Evolutionary conservation across 2,888 invertebrate species (phyloP), one percentile per base, ranked within the genome.

Genomic region (Nebria salina): DNA sequence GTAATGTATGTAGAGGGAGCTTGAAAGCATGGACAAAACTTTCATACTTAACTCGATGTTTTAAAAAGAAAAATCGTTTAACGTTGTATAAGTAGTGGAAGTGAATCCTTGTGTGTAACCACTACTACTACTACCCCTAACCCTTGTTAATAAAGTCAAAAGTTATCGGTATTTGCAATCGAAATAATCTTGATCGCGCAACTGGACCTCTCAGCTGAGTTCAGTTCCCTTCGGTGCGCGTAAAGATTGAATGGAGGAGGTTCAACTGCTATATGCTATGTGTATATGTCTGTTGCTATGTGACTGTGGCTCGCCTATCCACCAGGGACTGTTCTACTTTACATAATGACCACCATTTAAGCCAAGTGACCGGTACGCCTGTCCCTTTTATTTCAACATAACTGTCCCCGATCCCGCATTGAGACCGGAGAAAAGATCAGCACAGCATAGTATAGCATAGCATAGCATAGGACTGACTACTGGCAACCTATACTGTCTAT

Each of bases 321-420:
- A 81, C 81, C 84, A 73, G 85, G 85, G 85, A 86, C 86, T 86
- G 87, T 86, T 86, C 87, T 88, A 87, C 87, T 88, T 88, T 88
- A 88, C 88, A 88, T 88, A 88, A 88, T 88, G 88, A 87, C 87
- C 83, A 86, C 86, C 87, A 87, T 88, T 88, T 87, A 86, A 87
- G 85, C 84, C 86, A 86, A 86, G 86, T 86, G 87, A 54, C 54
- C 54, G 84, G 87, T 86, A 76, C 85, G 85, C 86, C 85, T 86
- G 86, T 85, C 86, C 86, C 86, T 86, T 86, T 86, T 87, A 86
- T 87, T 87, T 86, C 86, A 86, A 86, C 86, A 87, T 86, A 86
- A 81, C 76, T 81, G 76, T 81, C 81, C 74, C 42, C 65, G 54
- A 13, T 54, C 54, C 54, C 54, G 13, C 54, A 54, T 54, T 54